Conservation (phyloP, 2,888 invertebrate genomes). For the Zygaena filipendulae region DNA sequence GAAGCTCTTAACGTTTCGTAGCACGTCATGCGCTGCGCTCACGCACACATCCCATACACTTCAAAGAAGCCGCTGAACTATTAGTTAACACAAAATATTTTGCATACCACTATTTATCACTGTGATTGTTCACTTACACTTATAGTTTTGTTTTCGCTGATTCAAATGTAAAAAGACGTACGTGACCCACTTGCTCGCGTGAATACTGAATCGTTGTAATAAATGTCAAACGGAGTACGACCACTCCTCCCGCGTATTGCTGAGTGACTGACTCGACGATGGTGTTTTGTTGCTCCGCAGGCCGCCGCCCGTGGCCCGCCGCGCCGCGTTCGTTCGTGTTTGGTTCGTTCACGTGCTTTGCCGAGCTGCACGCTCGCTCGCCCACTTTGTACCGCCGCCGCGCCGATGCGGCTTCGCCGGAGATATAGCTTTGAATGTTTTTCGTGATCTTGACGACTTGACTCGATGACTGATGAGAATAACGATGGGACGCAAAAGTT, state of each 20-base stretch:
- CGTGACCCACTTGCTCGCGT: conserved; percentile 63
- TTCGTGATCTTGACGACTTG: no score
- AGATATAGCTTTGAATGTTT: no score
- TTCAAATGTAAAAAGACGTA: conserved; percentile 32
- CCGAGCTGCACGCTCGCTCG: no score
- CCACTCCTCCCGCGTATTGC: conserved; percentile 39
- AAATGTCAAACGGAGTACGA: conserved; percentile 34
- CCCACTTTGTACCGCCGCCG: no score
- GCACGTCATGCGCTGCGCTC: conserved; percentile 70
- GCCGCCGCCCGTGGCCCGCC: no score
- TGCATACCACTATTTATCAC: conserved; percentile 42
- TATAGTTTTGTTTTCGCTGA: conserved; percentile 27
- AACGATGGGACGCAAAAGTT: no score
- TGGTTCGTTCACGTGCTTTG: no score
- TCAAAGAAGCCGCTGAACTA: conserved; percentile 58
- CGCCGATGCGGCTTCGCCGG: no score
- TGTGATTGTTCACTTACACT: conserved; percentile 43
- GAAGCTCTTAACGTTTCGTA: conserved; percentile 68
- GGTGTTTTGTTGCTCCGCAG: no score
- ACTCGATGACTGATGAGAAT: no score
- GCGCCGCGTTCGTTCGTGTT: no score
- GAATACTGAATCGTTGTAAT: no score
- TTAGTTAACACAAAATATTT: conserved; percentile 36
- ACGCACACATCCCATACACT: conserved; percentile 66
- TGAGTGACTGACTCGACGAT: conserved; percentile 59